Base-by-base conservation (phyloP, 1,140 invertebrate species). In the Polyergus mexicanus region DNA sequence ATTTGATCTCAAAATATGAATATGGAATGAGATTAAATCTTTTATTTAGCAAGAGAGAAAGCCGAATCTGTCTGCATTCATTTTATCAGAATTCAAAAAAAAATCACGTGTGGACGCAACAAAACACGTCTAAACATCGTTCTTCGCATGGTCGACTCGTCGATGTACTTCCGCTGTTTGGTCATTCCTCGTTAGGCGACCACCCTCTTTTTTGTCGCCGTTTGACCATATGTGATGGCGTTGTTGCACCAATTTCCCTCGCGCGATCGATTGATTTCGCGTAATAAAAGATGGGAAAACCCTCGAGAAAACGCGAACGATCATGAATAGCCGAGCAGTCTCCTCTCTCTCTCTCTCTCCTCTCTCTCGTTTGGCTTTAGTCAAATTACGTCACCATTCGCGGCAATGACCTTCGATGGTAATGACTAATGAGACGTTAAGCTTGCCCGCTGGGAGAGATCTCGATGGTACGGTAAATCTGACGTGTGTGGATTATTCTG, bases 201-300 rank as follows among this genome's bases (percentile, higher is more conserved):
- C 92, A 93, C 94, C 94, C 94, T 94, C 93, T 88, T 93, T 94
- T 94, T 94, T 94, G 93, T 92, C 91, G 91, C 93, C 93, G 92
- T 92, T 93, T 92, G 94, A 94, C 94, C 95, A 95, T 95, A 95
- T 95, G 95, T 88, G 94, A 86, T 51, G 58, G 44, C 25, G 56
- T 32, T 54, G 58, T 19, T 44, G 69, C 77, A 66, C 66, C 62
- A 75, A 71, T 62, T 80, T 76, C 54, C 71, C 60, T 41, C 62
- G 60, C 47, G 13, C 54, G 47, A 84, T 84, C 87, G 86, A 91
- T 89, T 86, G 89, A 91, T 91, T 91, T 91, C 60, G 71, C 77
- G 85, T 66, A 89, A 91, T 91, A 89, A 91, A 90, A 89, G 90
- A 89, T 62, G 51, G 69, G 84, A 87, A 86, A 86, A 75, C 85